Conservation (phyloP, 2,113 vertebrate genomes). For the Hoplias malabaricus region DNA sequence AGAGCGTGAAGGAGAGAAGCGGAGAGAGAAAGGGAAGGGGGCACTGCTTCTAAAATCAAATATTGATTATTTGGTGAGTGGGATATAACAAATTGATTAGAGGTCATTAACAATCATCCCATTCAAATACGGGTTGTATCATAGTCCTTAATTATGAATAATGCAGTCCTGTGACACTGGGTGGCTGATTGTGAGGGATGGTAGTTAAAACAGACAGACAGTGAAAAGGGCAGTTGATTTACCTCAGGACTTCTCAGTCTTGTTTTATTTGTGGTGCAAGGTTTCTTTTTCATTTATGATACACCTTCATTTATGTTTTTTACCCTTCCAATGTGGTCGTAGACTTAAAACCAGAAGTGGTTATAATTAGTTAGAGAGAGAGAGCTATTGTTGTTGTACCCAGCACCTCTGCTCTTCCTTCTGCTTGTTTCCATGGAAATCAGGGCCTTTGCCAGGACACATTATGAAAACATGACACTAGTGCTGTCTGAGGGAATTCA, state of each 20-base stretch:
- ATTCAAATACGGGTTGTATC: no score
- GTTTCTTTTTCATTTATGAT: no score
- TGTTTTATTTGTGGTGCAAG: constrained; percentile 20
- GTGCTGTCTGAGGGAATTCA: not conserved
- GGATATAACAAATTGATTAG: not conserved
- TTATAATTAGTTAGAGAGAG: not conserved
- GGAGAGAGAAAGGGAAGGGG: not conserved
- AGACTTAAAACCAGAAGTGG: not conserved
- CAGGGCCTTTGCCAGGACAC: constrained; percentile 34
- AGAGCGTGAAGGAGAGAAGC: constrained; percentile 14
- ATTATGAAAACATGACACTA: constrained; percentile 27
- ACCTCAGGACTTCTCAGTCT: no score
- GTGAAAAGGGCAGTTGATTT: no score
- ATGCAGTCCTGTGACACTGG: not conserved
- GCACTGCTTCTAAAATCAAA: not conserved
- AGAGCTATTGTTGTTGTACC: not conserved
- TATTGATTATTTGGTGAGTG: not conserved
- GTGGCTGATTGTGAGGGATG: constrained; percentile 47
- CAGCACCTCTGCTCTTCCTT: constrained; percentile 10
- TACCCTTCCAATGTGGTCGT: not conserved
- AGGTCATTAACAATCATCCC: not conserved
- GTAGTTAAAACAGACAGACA: constrained; percentile 56
- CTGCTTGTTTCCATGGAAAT: constrained; percentile 60
- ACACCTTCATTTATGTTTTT: no score
- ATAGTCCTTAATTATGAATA: no score